Evolutionary conservation across 2,888 invertebrate species (phyloP).

Genomic region (Rhagium mordax): DNA sequence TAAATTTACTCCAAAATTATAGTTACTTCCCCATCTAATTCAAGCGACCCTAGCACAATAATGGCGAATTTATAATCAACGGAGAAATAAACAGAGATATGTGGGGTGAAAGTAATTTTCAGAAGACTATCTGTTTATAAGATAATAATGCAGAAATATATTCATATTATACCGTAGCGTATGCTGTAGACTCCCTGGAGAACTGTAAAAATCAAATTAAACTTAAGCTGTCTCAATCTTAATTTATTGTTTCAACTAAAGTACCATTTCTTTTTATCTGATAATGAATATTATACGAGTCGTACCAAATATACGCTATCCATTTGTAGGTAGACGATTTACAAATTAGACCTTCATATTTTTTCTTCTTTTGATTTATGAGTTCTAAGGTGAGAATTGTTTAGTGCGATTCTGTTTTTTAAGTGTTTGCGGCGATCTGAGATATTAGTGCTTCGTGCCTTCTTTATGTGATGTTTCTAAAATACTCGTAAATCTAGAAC

Average conservation of each 20-base stretch:
- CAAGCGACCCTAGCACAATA: constrained; percentile 50
- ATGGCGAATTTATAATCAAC: constrained; percentile 58
- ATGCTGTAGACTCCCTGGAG: constrained; percentile 39
- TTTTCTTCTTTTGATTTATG: no score
- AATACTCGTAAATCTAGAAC: no score
- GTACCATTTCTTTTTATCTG: constrained; percentile 10
- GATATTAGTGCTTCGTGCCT: no score
- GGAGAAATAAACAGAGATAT: constrained; percentile 54
- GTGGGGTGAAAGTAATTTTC: constrained; percentile 54
- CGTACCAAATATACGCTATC: not conserved
- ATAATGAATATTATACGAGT: not conserved
- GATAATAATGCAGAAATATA: constrained; percentile 54
- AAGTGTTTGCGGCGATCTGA: no score
- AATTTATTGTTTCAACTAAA: constrained; percentile 36
- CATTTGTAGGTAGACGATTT: not conserved
- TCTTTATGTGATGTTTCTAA: no score
- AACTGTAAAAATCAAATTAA: constrained; percentile 53
- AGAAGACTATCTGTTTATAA: constrained; percentile 55
- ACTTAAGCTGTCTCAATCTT: constrained; percentile 47
- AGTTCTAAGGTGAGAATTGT: no score
- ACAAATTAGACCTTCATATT: no score
- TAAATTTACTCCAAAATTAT: constrained; percentile 52
- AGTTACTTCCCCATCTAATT: constrained; percentile 56
- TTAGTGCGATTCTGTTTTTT: no score
- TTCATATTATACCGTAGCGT: constrained; percentile 39